Evolutionary conservation across 2,113 vertebrate genomes (phyloP), one percentile per base, ranked within the genome.

Genomic region (Taxidea taxus): DNA sequence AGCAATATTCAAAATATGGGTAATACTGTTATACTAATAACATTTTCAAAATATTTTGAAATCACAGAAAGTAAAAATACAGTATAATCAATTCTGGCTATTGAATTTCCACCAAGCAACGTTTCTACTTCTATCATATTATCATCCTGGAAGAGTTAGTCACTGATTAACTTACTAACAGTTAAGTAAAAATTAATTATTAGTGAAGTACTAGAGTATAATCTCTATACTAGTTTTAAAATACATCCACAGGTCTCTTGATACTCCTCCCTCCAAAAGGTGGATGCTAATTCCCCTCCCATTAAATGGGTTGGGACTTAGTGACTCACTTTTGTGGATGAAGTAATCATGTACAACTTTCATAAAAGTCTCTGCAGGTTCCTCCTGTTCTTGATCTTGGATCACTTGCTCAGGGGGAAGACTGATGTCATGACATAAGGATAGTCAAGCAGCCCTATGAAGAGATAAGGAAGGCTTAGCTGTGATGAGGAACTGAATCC

Each of bases 1-100:
- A 94, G 12, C 37, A 94, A 82, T 49, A 72, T 39, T 49, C 15
- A 88, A 85, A 95, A 58, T 49, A 68, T 68, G 42, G 66, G 31
- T 27, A 91, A 85, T 58, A 66, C 47, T 60, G 3, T 58, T 86
- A 49, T 60, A 44, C 37, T 54, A 77, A 8, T 56, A 51, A 10
- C 42, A 54, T 84, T 90, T 89, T 83, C 44, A 89, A 82, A 82
- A 51, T 27, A 34, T 88, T 94, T 84, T 62, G 20, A 90, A 95
- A 66, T 84, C 37, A 66, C 23, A 37, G 75, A 90, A 66, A 66
- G 68, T 90, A 34, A 77, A 90, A 64, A 21, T 64, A 49, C n/a
- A 44, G 18, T 54, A 78, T 56, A 87, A 47, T 58, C 20, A 68
- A 86, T 66, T 87, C 14, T 25, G 37, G 44, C 6, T 68, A 66